These are phyloP conservation scores for Ardeotis arabs DNA, from an alignment of 2,113 vertebrate genomes.

Conservation along the genomic window DNA sequence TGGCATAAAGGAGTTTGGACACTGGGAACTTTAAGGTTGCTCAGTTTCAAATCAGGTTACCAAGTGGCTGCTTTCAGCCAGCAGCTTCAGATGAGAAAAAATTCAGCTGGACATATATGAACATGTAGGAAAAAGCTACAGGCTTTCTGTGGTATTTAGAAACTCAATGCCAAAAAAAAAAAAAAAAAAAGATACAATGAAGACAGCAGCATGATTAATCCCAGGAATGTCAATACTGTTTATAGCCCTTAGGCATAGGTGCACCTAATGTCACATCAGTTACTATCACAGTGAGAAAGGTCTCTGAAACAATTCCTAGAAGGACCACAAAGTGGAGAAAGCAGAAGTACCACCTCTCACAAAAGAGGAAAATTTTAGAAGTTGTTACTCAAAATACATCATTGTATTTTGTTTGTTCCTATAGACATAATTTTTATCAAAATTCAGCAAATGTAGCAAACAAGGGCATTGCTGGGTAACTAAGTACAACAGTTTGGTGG, in stretches of 20 bases:
- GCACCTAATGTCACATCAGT: background rate
- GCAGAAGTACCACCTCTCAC: background rate
- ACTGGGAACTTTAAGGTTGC: background rate
- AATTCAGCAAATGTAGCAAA: background rate
- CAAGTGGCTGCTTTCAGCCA: background rate
- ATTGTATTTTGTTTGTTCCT: background rate
- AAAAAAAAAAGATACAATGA: background rate
- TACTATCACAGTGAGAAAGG: background rate
- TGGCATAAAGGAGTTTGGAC: background rate
- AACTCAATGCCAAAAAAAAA: background rate
- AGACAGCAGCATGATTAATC: background rate
- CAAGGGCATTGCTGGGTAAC: background rate
- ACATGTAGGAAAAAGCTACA: background rate
- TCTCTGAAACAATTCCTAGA: background rate
- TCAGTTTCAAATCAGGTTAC: background rate
- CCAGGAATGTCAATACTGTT: background rate
- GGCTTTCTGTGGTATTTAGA: background rate
- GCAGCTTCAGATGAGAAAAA: background rate
- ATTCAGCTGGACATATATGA: background rate
- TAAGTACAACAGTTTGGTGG: background rate
- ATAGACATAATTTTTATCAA: background rate
- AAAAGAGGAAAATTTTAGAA: background rate
- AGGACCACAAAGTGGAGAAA: background rate
- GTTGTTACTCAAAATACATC: background rate
- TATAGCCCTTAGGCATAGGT: background rate